Evolutionary conservation across 2,797 vertebrate genomes (phyloP).

Genomic region (Premnoplex brunnescens): DNA sequence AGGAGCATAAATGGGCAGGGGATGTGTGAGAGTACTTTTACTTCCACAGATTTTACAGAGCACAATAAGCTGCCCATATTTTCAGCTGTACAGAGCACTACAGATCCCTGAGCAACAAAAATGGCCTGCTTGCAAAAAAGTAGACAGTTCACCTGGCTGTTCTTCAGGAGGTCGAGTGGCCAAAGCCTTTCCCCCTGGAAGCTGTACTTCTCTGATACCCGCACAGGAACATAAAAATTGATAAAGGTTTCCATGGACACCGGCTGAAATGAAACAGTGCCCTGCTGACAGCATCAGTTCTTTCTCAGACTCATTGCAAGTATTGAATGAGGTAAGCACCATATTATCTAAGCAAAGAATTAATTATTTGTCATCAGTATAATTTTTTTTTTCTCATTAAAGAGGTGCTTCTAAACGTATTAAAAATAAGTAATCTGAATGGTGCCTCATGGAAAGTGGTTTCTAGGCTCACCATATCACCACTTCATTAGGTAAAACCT

Average conservation of each 20-base stretch:
- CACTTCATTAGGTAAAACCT: not conserved
- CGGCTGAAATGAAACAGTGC: not conserved
- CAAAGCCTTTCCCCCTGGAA: not conserved
- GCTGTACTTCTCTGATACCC: not conserved
- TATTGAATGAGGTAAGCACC: not conserved
- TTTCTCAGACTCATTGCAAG: not conserved
- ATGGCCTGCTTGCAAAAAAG: not conserved
- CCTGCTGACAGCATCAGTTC: not conserved
- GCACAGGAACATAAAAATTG: not conserved
- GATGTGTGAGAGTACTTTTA: not conserved
- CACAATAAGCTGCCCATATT: not conserved
- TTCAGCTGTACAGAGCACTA: not conserved
- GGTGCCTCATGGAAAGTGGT: not conserved
- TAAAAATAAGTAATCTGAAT: not conserved
- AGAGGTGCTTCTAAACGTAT: not conserved
- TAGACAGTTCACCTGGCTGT: not conserved
- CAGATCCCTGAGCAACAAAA: not conserved
- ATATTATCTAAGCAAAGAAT: not conserved
- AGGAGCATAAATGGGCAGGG: not conserved
- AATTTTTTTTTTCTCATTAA: not conserved
- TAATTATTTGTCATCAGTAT: not conserved
- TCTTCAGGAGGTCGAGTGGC: not conserved
- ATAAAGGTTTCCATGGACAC: slow-evolving; percentile 7
- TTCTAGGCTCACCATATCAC: not conserved
- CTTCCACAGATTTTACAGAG: not conserved